phyloP scores from a whole-genome alignment of 2,113 vertebrate species.

The Colistium nudipinnis region DNA sequence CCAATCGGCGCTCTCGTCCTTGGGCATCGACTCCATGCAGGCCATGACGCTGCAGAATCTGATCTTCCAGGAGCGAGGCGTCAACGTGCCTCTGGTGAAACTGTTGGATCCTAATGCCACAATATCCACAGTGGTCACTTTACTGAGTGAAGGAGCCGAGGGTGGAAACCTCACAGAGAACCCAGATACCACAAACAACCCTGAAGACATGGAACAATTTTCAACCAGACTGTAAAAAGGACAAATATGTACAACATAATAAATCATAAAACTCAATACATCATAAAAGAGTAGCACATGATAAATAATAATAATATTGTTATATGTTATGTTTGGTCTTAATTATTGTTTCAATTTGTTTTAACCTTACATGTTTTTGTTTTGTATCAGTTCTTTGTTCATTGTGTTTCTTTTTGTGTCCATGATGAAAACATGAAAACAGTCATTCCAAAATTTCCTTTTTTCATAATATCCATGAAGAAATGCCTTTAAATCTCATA shows the following conservation, averaged over 20 bases:
- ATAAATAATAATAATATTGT: neutral
- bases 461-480: no score
- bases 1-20: slow-evolving; percentile 69
- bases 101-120: slow-evolving; percentile 84
- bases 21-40: slow-evolving; percentile 89
- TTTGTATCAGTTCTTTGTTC: neutral
- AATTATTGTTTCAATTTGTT: neutral
- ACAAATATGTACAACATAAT: neutral
- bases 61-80: slow-evolving; percentile 79
- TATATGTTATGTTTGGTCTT: neutral
- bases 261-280: neutral
- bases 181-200: neutral
- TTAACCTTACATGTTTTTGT: neutral
- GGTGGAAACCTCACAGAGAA: neutral
- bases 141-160: slow-evolving; percentile 68
- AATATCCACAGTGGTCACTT: slow-evolving; percentile 72
- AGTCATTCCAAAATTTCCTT: no score
- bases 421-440: neutral
- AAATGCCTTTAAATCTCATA: no score
- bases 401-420: neutral
- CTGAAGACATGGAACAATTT: neutral
- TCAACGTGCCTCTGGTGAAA: slow-evolving; percentile 84
- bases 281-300: no score
- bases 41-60: slow-evolving; percentile 87
- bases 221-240: slow-evolving; percentile 59